Conservation (phyloP, 1,140 invertebrate species). For the Pogonomyrmex barbatus region DNA sequence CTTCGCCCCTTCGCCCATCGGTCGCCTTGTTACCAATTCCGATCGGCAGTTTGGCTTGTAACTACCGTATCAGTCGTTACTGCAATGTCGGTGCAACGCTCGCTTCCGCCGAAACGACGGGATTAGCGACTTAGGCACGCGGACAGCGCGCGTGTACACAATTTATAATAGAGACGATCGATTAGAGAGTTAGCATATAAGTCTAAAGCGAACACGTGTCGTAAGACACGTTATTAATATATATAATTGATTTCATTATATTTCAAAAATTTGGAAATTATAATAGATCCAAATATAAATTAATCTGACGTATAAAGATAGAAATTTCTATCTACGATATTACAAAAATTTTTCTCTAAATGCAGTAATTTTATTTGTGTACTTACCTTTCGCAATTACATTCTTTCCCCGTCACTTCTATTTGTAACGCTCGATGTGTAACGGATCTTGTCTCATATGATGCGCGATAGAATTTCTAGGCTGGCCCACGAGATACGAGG, state of each 20-base stretch:
- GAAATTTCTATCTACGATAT: background rate
- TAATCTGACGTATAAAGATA: background rate
- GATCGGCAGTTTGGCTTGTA: slow-evolving; percentile 82
- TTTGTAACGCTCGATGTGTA: background rate
- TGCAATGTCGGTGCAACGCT: slow-evolving; percentile 53
- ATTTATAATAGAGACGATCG: slow-evolving; percentile 32
- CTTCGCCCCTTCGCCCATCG: slow-evolving; percentile 58
- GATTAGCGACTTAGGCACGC: slow-evolving; percentile 40
- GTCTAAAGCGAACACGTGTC: background rate
- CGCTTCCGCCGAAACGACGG: slow-evolving; percentile 6
- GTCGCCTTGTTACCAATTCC: slow-evolving; percentile 82
- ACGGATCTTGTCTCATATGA: background rate
- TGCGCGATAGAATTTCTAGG: background rate
- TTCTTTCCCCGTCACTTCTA: background rate
- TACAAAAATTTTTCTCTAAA: no score
- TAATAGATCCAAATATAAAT: background rate
- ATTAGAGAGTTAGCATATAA: background rate
- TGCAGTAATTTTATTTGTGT: background rate
- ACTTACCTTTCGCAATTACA: background rate
- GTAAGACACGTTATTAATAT: background rate
- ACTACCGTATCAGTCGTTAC: slow-evolving; percentile 74
- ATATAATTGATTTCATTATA: background rate
- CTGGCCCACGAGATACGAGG: background rate
- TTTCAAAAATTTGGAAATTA: background rate
- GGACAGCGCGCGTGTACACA: background rate